Base-by-base conservation (phyloP, 2,888 invertebrate genomes). In the Dryococelus australis region DNA sequence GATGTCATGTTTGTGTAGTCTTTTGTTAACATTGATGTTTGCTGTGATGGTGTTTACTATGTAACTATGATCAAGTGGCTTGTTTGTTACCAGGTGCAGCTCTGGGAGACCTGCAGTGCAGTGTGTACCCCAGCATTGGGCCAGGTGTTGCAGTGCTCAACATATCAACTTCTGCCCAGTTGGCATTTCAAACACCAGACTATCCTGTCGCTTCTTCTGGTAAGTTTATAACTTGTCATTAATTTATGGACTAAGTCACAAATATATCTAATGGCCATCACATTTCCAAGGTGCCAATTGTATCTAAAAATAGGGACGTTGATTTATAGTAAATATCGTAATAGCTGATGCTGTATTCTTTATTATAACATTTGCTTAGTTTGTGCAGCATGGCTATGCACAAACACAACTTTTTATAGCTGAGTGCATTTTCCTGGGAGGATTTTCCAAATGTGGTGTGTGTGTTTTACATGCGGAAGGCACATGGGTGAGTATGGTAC, bases 121-220 rank as follows among this genome's bases (percentile, higher is more conserved):
- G 97, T n/a, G 96, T 97, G 24, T 93, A 96, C 89, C 96, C 97
- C 27, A 95, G 96, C 43, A 92, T 97, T 28, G 95, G 96, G 90
- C 92, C 92, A 87, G 93, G 94, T 87, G 96, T 96, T 91, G 95
- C 96, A 89, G 96, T 97, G 78, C 92, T 97, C 89, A 98, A 97
- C 91, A 96, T 98, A 91, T 97, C 97, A 78, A 98, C 98, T 9
- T 97, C 97, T 6, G 97, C 97, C 43, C 98, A 98, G 92, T 93
- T 98, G 86, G 95, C 96, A 2, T 96, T 97, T 91, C 94, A 96
- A n/a, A 90, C 91, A 90, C 90, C 90, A 16, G 65, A 65, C 65
- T 65, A n/a, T 65, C 65, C 65, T 65, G 65, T 65, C n/a, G 8
- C 65, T n/a, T 65, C 65, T 16, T n/a, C 65, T n/a, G 65, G 65